Conservation (phyloP, 2,888 invertebrate genomes). For the Gisinianus flammeolus region DNA sequence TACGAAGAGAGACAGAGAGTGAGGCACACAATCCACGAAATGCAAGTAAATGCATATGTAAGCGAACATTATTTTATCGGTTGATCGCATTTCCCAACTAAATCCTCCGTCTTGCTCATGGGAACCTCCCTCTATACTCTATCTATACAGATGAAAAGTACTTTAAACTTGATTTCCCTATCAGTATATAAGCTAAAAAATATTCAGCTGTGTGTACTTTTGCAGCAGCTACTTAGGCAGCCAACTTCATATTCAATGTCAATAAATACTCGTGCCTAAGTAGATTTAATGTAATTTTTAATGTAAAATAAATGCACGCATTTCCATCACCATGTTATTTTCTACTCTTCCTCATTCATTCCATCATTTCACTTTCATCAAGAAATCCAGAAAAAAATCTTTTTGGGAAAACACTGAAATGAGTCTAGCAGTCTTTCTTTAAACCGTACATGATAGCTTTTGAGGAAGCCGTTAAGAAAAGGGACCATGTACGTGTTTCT, state of each 20-base stretch:
- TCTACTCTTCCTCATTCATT: no score
- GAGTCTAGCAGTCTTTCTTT: no score
- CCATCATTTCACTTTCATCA: no score
- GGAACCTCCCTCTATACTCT: constrained; percentile 24
- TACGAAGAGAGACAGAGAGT: neutral
- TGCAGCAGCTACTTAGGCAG: constrained; percentile 9
- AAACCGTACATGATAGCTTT: no score
- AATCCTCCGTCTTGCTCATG: constrained; percentile 27
- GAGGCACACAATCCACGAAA: neutral
- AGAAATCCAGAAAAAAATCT: no score
- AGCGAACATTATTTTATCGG: constrained; percentile 39
- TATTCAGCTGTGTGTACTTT: constrained; percentile 13
- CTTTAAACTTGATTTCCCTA: constrained; percentile 16
- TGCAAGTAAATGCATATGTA: neutral
- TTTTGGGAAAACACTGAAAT: no score
- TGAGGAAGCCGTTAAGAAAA: no score
- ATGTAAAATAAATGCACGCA: no score
- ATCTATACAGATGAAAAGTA: constrained; percentile 14
- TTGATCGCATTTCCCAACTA: constrained; percentile 43
- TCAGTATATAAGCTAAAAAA: neutral
- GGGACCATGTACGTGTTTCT: no score
- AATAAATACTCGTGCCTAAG: constrained; percentile 25
- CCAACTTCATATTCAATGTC: constrained; percentile 6
- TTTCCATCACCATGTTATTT: no score
- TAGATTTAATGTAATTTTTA: no score